Evolutionary conservation across 2,888 invertebrate species (phyloP), one percentile per base, ranked within the genome.

Genomic region (Anorthoa munda): DNA sequence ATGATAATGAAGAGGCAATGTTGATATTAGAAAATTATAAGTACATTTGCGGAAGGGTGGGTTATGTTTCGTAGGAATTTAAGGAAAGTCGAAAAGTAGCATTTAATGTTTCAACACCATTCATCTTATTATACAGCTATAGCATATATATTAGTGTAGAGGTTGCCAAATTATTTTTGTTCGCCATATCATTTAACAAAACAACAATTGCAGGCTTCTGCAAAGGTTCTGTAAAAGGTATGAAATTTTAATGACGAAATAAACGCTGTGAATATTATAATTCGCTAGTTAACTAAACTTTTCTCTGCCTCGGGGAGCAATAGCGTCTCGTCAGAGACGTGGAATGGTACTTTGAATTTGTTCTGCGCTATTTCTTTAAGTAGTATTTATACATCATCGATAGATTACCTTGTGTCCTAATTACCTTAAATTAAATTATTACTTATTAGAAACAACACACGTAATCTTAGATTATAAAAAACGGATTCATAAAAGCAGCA

Each of bases 231-330:
- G 17, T 12, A 65, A 64, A 46, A 69, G 21, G 4, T 31, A 21
- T 59, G 17, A 31, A 61, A 58, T 61, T 26, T 55, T 50, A 76
- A 68, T 76, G 21, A 76, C n/a, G 21, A 61, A 56, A 46, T 46
- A 31, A 4, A 23, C 15, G 55, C 50, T 61, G 31, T 63, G 4
- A 50, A 55, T n/a, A n/a, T 55, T 48, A 67, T 53, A 67, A 60
- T 67, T 53, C 4, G 9, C 59, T 59, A 56, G 48, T 75, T 18
- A 17, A n/a, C 31, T 18, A 39, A 68, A 76, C 50, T 9, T 67
- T 50, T 4, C 12, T 4, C 23, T 55, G 48, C 75, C 39, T 68
- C 61, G n/a, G 55, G 55, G 55, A n/a, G 60, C 50, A 15, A 69
- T 51, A 69, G 31, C 21, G 50, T 55, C 13, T 76, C 18, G 3